Evolutionary conservation across 2,113 vertebrate species (phyloP).

Genomic region (Procapra przewalskii): DNA sequence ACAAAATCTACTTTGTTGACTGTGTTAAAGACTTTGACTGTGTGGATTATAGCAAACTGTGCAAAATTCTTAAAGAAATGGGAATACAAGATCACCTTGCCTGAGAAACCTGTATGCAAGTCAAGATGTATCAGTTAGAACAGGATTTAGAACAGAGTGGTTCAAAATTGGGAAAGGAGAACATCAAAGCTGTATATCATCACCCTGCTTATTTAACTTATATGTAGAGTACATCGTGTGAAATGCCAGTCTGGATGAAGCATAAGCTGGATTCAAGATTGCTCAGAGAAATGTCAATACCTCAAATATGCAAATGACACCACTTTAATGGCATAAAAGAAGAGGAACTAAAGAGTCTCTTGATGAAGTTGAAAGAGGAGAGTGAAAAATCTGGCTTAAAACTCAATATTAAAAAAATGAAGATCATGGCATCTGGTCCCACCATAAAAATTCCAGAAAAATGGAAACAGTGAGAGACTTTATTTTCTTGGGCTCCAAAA

Average conservation of each 20-base stretch:
- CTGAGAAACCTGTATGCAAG: neutral
- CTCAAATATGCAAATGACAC: neutral
- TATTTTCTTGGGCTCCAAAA: neutral
- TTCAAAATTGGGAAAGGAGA: neutral
- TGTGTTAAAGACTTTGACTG: neutral
- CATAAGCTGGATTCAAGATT: neutral
- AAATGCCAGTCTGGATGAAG: neutral
- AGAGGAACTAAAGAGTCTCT: neutral
- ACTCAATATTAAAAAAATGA: neutral
- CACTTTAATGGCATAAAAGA: neutral
- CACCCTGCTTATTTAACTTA: neutral
- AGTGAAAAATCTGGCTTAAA: neutral
- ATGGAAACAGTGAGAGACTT: neutral
- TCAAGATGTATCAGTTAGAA: neutral
- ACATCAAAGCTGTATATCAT: neutral
- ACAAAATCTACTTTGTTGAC: neutral
- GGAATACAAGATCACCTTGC: neutral
- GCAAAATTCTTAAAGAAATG: neutral
- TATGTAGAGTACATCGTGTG: neutral
- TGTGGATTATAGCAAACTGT: neutral
- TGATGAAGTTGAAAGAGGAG: neutral
- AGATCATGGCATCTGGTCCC: neutral
- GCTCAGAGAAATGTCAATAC: neutral
- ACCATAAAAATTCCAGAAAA: neutral
- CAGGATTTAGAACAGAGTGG: fast-evolving